Conservation (phyloP, 92 coral and sea anemone genomes). For the Epizoanthus rinbou region DNA sequence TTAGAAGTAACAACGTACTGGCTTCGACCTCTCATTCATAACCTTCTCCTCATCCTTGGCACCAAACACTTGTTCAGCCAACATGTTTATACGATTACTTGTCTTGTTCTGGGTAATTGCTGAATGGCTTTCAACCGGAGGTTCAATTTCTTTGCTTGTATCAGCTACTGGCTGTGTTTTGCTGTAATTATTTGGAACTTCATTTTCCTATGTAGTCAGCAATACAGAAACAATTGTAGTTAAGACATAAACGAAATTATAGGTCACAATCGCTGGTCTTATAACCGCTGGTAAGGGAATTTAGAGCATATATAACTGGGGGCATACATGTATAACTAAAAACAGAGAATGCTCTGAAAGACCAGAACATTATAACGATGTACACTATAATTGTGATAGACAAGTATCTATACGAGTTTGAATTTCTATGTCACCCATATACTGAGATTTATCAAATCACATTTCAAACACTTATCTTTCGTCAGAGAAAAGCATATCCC, state of each 20-base stretch:
- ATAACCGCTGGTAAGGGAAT: not conserved
- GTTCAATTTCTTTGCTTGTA: not conserved
- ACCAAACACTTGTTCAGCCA: slow-evolving; percentile 95
- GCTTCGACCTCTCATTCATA: slow-evolving; percentile 17
- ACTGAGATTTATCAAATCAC: too few relatives aligned
- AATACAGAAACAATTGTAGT: not conserved
- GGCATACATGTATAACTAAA: too few relatives aligned
- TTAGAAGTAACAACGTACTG: not conserved
- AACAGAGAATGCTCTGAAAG: too few relatives aligned
- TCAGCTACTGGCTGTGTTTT: not conserved
- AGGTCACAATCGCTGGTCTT: not conserved
- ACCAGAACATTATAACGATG: too few relatives aligned
- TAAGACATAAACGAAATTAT: not conserved
- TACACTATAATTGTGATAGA: too few relatives aligned
- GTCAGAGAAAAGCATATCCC: too few relatives aligned
- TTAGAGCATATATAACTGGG: too few relatives aligned
- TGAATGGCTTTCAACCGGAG: slow-evolving; percentile 34
- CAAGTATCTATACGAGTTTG: too few relatives aligned
- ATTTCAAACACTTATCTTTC: too few relatives aligned
- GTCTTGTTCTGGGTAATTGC: slow-evolving; percentile 69
- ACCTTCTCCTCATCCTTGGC: slow-evolving; percentile 45
- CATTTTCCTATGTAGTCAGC: slow-evolving; percentile 30
- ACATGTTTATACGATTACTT: slow-evolving; percentile 79
- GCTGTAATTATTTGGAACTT: slow-evolving; percentile 1
- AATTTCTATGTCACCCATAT: too few relatives aligned